A percentile compares a stretch with the other conserved stretches of the same genome.
Evolutionary conservation across 2,888 invertebrate genomes (phyloP).

Genomic region (Ariolimax columbianus): DNA sequence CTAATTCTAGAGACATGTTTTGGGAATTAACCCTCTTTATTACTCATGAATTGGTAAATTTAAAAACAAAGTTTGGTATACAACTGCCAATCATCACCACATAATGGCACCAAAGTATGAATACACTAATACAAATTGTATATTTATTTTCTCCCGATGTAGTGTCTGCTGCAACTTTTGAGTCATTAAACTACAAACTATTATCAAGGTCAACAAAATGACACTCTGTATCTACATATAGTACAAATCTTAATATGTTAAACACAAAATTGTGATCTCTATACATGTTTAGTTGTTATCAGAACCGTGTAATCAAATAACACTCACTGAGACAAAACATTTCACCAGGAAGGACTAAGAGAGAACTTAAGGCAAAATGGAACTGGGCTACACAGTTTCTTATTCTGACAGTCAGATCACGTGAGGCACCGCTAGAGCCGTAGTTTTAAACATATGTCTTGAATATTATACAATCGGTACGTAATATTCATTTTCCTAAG

Average conservation of each 20-base stretch:
- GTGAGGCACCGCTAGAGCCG: not conserved
- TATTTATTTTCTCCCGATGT: too few species aligned
- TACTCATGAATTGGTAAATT: too few species aligned
- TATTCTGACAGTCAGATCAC: not conserved
- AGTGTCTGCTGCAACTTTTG: too few species aligned
- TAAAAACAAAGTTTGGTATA: too few species aligned
- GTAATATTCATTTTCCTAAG: not conserved
- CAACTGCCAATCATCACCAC: too few species aligned
- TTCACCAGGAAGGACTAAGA: not conserved
- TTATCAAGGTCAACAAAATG: conserved; percentile 16
- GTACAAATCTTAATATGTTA: not conserved
- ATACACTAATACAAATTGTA: too few species aligned
- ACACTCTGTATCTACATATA: not conserved
- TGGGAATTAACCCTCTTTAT: too few species aligned
- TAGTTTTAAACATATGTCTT: not conserved
- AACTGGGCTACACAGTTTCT: not conserved
- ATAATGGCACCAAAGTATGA: too few species aligned
- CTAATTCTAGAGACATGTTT: too few species aligned
- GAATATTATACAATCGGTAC: not conserved
- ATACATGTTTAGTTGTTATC: not conserved
- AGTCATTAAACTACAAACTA: not conserved
- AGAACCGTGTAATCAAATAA: not conserved
- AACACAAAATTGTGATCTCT: not conserved
- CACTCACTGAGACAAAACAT: not conserved
- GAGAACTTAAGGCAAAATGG: not conserved